Base-by-base conservation (phyloP, 2,113 vertebrate genomes). In the Sylvicapra grimmia region DNA sequence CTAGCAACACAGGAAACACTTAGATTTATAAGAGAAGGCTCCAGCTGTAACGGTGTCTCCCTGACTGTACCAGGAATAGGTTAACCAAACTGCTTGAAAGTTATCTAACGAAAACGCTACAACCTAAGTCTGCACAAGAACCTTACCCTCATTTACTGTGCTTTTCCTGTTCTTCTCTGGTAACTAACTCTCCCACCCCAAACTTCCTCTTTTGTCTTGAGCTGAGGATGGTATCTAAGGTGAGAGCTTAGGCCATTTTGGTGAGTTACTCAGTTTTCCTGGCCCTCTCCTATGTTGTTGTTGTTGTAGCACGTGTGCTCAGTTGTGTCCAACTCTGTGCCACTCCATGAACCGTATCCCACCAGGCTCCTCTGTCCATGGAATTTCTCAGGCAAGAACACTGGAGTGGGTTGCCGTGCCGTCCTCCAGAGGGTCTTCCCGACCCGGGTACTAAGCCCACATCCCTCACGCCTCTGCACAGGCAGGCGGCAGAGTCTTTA, bases 211-310 rank as follows among this genome's bases (percentile, higher is more conserved):
- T 40, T 16, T 16, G 53, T 27, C 12, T 40, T 56, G 4, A 40
- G 53, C 33, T 36, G n/a, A 15, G 82, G n/a, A 10, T 27, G n/a
- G 82, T 9, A 15, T 27, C 19, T 15, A 15, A 56, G 82, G 33
- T 9, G 33, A 9, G n/a, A 4, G 53, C 23, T 56, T 2, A 9
- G 0, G n/a, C n/a, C 80, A 3, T 9, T 15, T 0, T 56, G 33
- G 53, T 27, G 29, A 56, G 33, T 5, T 1, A 0, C 82, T 36
- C 82, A 2, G 53, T 40, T 3, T 36, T 40, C 53, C 82, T 56
- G 82, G 21, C 33, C 27, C n/a, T 84, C 53, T 56, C 53, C 53
- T 27, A 10, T 27, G 36, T 0, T 44, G 40, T 2, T 44, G 40
- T 7, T 44, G 1, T 4, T 77, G 40, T 44, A 44, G 12, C 18